phyloP scores from a whole-genome alignment of 2,113 vertebrate species.

The Bufo bufo region DNA sequence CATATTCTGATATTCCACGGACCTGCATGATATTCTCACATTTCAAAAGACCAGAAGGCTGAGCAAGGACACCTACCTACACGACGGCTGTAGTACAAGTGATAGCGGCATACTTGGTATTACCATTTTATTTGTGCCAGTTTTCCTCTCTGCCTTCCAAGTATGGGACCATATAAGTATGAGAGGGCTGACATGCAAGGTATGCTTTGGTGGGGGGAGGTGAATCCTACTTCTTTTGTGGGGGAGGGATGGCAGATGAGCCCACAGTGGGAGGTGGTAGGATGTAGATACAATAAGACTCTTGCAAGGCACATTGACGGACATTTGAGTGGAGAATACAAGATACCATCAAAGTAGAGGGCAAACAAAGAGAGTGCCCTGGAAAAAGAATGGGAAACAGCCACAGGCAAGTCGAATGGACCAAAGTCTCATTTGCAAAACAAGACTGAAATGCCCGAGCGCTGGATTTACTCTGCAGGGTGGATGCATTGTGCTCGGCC shows the following conservation, averaged over 20 bases:
- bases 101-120: neutral
- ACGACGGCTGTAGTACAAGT: neutral
- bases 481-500: neutral
- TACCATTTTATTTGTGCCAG: neutral
- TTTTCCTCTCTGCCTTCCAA: neutral
- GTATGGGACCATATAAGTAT: neutral
- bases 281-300: slow-evolving; percentile 48
- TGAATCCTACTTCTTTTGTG: slow-evolving; percentile 18
- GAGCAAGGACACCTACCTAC: neutral
- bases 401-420: slow-evolving; percentile 18
- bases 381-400: slow-evolving; percentile 13
- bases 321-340: slow-evolving; percentile 13
- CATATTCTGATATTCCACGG: neutral
- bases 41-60: neutral
- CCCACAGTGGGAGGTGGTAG: slow-evolving; percentile 30
- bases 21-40: neutral
- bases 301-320: slow-evolving; percentile 25
- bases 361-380: slow-evolving; percentile 29
- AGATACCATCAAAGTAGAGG: slow-evolving; percentile 36
- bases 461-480: neutral
- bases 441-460: neutral
- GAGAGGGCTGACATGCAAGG: neutral
- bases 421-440: slow-evolving; percentile 8
- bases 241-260: slow-evolving; percentile 54
- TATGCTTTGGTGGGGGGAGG: slow-evolving; percentile 5